A percentile compares a stretch with the other conserved stretches of the same genome.
These are phyloP conservation scores for Lycophotia porphyrea DNA, from an alignment of 2,888 invertebrate genomes.

Conservation along the genomic window DNA sequence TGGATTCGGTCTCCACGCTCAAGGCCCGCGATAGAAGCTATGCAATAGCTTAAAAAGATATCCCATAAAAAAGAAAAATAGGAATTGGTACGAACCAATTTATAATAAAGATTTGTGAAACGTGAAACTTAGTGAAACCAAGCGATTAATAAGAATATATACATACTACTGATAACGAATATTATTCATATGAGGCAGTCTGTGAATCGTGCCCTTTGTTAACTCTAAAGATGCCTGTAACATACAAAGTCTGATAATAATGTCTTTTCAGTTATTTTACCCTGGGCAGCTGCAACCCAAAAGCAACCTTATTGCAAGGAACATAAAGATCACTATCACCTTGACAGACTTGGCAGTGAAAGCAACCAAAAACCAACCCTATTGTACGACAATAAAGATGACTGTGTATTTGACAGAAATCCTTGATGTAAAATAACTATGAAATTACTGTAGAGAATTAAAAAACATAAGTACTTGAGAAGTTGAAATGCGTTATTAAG, in stretches of 20 bases:
- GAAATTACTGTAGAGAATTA: background rate
- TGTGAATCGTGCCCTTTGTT: background rate
- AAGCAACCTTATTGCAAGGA: background rate
- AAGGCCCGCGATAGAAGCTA: too few species aligned
- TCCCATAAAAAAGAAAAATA: background rate
- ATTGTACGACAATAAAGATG: background rate
- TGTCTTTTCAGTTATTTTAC: background rate
- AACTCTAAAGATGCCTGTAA: background rate
- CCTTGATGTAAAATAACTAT: background rate
- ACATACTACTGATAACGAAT: background rate
- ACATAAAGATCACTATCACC: background rate
- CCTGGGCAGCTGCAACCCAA: background rate
- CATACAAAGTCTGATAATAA: background rate
- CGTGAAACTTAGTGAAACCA: background rate
- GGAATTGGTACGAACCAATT: background rate
- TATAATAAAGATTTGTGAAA: background rate
- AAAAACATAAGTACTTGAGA: background rate
- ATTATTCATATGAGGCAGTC: background rate
- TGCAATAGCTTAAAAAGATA: too few species aligned
- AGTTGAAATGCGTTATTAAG: too few species aligned
- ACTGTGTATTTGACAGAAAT: background rate
- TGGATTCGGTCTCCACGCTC: too few species aligned
- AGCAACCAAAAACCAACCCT: background rate
- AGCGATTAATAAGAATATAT: background rate
- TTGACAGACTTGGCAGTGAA: background rate